Percentiles rank a stretch among this genome's conserved stretches.
These are phyloP conservation scores for Pristionchus exspectatus DNA, from an alignment of 2,888 invertebrate species.

Conservation along the genomic window DNA sequence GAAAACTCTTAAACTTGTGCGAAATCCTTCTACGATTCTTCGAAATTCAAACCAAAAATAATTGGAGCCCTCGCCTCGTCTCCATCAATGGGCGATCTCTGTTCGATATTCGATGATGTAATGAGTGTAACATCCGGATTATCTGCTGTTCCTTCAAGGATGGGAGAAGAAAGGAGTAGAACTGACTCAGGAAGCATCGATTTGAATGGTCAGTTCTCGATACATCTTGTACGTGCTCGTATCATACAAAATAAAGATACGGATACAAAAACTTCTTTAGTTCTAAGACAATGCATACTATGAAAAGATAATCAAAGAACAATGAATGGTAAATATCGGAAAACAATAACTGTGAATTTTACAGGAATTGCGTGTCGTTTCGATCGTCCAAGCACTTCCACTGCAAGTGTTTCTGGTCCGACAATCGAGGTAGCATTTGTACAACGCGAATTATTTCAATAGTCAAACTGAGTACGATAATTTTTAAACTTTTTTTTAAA, in stretches of 20 bases:
- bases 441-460: no score
- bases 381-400: neutral
- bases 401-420: neutral
- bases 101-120: conserved; percentile 70
- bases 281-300: neutral
- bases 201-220: conserved; percentile 22
- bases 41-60: neutral
- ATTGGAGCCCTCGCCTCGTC: neutral
- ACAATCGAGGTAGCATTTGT: neutral
- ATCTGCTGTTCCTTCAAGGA: neutral
- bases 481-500: no score
- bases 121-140: conserved; percentile 15
- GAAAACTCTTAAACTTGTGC: no score
- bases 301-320: no score
- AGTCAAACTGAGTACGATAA: no score
- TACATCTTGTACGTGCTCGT: neutral
- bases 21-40: neutral
- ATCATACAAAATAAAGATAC: neutral
- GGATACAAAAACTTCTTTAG: neutral
- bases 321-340: neutral
- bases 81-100: conserved; percentile 65
- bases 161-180: conserved; percentile 14
- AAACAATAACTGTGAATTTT: neutral
- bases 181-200: conserved; percentile 28
- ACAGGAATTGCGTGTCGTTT: conserved; percentile 21